Conservation (phyloP, 2,797 vertebrate genomes). For the Apogon hyalosoma region DNA sequence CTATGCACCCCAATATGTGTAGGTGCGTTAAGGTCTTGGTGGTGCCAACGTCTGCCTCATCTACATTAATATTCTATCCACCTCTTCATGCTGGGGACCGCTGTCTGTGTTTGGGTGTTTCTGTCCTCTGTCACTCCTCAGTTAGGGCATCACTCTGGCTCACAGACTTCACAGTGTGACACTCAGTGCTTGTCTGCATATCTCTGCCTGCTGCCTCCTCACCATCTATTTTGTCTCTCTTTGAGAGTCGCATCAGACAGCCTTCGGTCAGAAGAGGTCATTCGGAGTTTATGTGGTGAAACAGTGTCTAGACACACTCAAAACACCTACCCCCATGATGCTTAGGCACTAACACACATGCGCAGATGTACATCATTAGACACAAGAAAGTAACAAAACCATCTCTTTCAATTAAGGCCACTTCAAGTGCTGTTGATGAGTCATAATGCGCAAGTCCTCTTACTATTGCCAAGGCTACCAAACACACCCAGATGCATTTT, state of each 20-base stretch:
- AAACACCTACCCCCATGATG: conserved; percentile 1
- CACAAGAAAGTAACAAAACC: conserved; percentile 16
- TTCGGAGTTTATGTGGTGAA: conserved; percentile 60
- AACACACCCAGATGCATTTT: conserved; percentile 11
- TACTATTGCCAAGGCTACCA: conserved; percentile 17
- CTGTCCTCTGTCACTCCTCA: conserved; percentile 42
- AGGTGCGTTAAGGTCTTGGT: conserved; percentile 16
- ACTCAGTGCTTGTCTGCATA: conserved; percentile 39
- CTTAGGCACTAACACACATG: conserved; percentile 11
- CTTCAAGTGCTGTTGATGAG: neutral
- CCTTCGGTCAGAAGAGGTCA: conserved; percentile 62
- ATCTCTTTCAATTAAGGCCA: conserved; percentile 4
- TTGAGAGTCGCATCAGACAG: conserved; percentile 60
- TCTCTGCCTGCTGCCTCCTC: conserved; percentile 65
- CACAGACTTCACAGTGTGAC: conserved; percentile 54
- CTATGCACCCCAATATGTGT: neutral
- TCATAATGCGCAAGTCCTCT: conserved; percentile 17
- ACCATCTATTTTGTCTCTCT: conserved; percentile 62
- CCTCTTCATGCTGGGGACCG: conserved; percentile 15
- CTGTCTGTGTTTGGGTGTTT: conserved; percentile 36
- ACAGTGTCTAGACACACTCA: conserved; percentile 58
- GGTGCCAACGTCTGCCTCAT: neutral
- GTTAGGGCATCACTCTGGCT: conserved; percentile 47
- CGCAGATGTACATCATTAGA: conserved; percentile 8
- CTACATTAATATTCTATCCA: neutral